Evolutionary conservation across 1,140 invertebrate genomes (phyloP).

Genomic region (Pogonomyrmex californicus): DNA sequence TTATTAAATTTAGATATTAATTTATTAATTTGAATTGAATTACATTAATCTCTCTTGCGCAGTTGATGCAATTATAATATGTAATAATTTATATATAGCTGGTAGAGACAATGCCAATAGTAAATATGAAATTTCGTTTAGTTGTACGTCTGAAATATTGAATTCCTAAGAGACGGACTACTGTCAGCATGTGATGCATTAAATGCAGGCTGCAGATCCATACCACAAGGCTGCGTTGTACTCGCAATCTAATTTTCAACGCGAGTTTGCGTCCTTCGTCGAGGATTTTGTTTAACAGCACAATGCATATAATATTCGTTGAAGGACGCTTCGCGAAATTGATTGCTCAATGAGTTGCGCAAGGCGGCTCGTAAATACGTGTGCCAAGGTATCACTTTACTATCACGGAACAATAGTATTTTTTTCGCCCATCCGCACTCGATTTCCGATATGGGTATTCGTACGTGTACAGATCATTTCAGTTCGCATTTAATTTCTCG

Average conservation of each 20-base stretch:
- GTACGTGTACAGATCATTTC: neutral
- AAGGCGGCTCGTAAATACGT: neutral
- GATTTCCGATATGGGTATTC: neutral
- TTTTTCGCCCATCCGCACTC: neutral
- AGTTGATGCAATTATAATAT: neutral
- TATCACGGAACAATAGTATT: constrained; percentile 8
- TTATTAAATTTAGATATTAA: too few species aligned
- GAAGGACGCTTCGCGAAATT: constrained; percentile 4
- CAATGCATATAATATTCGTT: constrained; percentile 19
- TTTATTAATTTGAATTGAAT: too few species aligned
- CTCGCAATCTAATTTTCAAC: constrained; percentile 32
- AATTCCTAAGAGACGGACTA: neutral
- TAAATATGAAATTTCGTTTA: neutral
- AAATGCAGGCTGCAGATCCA: neutral
- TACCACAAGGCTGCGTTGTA: neutral
- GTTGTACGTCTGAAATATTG: neutral
- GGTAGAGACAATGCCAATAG: neutral
- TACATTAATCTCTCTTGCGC: too few species aligned
- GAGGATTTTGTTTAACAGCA: constrained; percentile 34
- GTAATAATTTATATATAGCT: neutral
- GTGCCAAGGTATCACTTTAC: constrained; percentile 15
- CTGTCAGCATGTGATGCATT: neutral
- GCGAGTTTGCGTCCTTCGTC: constrained; percentile 6
- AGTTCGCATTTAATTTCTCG: neutral
- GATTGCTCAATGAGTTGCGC: constrained; percentile 12